Evolutionary conservation across 2,797 vertebrate species (phyloP).

Genomic region (Acipenser oxyrinchus): DNA sequence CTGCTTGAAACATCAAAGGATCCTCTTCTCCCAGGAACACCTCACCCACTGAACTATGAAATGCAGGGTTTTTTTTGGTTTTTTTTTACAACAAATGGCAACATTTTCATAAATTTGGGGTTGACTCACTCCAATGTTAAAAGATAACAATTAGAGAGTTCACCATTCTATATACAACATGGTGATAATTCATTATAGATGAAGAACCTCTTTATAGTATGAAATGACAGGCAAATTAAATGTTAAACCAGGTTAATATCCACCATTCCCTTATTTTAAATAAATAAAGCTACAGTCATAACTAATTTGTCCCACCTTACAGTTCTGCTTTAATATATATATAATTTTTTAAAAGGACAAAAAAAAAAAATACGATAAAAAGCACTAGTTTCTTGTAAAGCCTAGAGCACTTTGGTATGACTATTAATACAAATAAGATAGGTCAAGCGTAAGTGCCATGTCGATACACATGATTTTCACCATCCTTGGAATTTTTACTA

Average conservation of each 20-base stretch:
- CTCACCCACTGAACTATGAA: too few relatives aligned
- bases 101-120: too few relatives aligned
- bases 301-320: constrained; percentile 42
- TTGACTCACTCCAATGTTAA: too few relatives aligned
- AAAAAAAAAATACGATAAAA: constrained; percentile 25
- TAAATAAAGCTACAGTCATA: constrained; percentile 55
- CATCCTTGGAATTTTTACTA: constrained; percentile 27
- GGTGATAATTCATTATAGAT: too few relatives aligned
- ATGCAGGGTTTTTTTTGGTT: too few relatives aligned
- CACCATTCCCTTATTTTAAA: constrained; percentile 36
- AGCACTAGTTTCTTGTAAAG: constrained; percentile 37
- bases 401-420: constrained; percentile 63
- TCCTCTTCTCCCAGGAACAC: too few relatives aligned
- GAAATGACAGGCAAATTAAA: constrained; percentile 12
- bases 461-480: constrained; percentile 29
- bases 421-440: constrained; percentile 40
- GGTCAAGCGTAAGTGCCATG: constrained; percentile 49
- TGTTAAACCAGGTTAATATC: constrained; percentile 12
- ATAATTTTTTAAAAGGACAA: constrained; percentile 40
- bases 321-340: constrained; percentile 22
- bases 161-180: too few relatives aligned
- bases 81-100: too few relatives aligned
- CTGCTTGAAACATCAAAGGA: too few relatives aligned
- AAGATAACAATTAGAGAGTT: too few relatives aligned
- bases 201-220: neutral